Conservation (phyloP, 2,888 invertebrate genomes). For the Lapara coniferarum region DNA sequence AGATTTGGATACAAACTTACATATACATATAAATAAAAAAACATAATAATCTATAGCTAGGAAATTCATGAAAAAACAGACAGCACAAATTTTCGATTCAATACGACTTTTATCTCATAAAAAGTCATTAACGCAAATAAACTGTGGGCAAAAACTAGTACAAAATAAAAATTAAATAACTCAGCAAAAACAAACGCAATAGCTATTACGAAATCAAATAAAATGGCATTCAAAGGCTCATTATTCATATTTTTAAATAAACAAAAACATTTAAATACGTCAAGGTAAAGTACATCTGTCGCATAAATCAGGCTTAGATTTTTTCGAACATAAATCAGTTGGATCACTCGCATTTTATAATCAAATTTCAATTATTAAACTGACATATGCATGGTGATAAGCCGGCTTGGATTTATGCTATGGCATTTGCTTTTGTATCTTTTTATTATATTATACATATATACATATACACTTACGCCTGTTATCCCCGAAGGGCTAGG, state of each 20-base stretch:
- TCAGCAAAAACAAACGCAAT: neutral
- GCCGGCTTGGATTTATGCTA: constrained; percentile 44
- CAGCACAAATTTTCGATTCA: too few relatives aligned
- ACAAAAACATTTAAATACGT: constrained; percentile 6
- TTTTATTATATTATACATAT: too few relatives aligned
- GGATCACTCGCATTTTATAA: constrained; percentile 41
- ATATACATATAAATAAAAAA: too few relatives aligned
- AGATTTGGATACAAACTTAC: too few relatives aligned
- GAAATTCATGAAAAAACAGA: too few relatives aligned
- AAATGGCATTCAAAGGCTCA: constrained; percentile 6
- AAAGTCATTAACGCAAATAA: neutral
- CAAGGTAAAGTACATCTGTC: constrained; percentile 23
- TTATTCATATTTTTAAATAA: constrained; percentile 20
- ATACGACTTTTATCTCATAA: neutral
- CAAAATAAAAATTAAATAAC: neutral
- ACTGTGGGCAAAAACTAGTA: neutral
- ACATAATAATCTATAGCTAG: too few relatives aligned
- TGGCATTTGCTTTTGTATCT: neutral
- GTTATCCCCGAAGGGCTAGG: too few relatives aligned
- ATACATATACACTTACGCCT: too few relatives aligned
- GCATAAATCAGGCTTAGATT: constrained; percentile 46
- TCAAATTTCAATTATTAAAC: constrained; percentile 38
- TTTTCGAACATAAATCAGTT: constrained; percentile 45
- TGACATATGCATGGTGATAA: constrained; percentile 31
- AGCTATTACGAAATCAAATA: neutral